These are phyloP conservation scores for Drosophila longiperda DNA, from an alignment of 2,888 invertebrate species.

Conservation along the genomic window DNA sequence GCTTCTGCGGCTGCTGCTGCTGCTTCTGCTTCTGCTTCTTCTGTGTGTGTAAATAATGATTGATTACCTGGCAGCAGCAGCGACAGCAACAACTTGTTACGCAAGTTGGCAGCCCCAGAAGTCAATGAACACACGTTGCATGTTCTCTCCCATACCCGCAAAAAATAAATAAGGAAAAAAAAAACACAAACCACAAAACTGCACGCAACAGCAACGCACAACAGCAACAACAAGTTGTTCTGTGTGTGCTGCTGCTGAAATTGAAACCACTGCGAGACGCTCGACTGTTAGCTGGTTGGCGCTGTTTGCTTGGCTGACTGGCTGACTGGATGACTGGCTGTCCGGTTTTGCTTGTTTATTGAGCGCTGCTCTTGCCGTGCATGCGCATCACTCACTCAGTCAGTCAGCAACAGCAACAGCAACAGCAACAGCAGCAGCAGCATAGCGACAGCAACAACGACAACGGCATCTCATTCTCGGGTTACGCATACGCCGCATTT, in stretches of 20 bases:
- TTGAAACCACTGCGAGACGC: constrained; percentile 69
- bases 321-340: constrained; percentile 44
- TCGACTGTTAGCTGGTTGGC: constrained; percentile 34
- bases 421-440: constrained; percentile 16
- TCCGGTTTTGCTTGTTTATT: constrained; percentile 60
- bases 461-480: constrained; percentile 66
- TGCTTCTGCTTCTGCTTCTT: constrained; percentile 18
- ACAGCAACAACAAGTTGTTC: constrained; percentile 67
- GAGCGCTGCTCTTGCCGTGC: constrained; percentile 50
- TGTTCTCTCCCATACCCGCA: constrained; percentile 49
- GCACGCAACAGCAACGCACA: constrained; percentile 59
- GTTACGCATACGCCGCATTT: constrained; percentile 76
- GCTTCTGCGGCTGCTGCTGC: constrained; percentile 18
- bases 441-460: constrained; percentile 31
- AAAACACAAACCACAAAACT: constrained; percentile 48
- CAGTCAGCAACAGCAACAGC: constrained; percentile 47
- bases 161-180: background rate
- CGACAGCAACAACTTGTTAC: constrained; percentile 53
- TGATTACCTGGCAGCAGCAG: constrained; percentile 68
- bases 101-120: constrained; percentile 67
- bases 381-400: constrained; percentile 79
- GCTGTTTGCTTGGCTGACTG: constrained; percentile 35
- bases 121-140: constrained; percentile 81
- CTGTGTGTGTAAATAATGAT: constrained; percentile 72
- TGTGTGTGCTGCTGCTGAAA: constrained; percentile 63